These are phyloP conservation scores for Alligator sinensis DNA, from an alignment of 2,113 vertebrate genomes.

Conservation along the genomic window DNA sequence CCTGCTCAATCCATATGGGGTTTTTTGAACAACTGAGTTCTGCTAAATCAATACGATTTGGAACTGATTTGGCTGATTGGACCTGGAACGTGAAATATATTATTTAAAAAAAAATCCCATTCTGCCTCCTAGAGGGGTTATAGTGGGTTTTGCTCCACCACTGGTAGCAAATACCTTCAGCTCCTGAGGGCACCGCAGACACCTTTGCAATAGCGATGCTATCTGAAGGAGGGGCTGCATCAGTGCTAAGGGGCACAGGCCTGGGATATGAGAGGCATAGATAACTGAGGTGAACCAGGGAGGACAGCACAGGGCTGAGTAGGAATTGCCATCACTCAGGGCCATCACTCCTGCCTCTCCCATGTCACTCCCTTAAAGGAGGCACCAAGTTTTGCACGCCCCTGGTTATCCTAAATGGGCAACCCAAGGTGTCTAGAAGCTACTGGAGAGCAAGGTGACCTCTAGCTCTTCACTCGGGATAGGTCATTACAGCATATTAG, in stretches of 20 bases:
- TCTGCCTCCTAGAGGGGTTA: background rate
- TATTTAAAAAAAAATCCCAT: too few relatives aligned
- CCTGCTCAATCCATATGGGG: too few relatives aligned
- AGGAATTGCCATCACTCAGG: background rate
- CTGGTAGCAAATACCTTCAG: background rate
- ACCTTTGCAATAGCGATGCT: background rate
- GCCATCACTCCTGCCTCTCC: accelerated
- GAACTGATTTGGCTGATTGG: too few relatives aligned
- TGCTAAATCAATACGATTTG: too few relatives aligned
- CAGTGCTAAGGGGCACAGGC: accelerated
- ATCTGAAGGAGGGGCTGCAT: background rate
- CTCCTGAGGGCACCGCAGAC: background rate
- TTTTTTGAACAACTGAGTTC: too few relatives aligned
- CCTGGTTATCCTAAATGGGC: background rate
- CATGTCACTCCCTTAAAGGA: background rate
- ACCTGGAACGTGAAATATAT: too few relatives aligned
- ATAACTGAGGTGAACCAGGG: accelerated
- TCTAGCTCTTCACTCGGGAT: background rate
- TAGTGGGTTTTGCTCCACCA: accelerated
- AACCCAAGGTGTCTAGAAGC: background rate
- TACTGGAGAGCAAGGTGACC: accelerated
- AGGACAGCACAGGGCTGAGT: background rate
- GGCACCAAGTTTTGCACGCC: background rate
- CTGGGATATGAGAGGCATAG: background rate
- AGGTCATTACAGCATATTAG: accelerated